Evolutionary conservation across 2,888 invertebrate species (phyloP).

Genomic region (Rhodophaea formosa): DNA sequence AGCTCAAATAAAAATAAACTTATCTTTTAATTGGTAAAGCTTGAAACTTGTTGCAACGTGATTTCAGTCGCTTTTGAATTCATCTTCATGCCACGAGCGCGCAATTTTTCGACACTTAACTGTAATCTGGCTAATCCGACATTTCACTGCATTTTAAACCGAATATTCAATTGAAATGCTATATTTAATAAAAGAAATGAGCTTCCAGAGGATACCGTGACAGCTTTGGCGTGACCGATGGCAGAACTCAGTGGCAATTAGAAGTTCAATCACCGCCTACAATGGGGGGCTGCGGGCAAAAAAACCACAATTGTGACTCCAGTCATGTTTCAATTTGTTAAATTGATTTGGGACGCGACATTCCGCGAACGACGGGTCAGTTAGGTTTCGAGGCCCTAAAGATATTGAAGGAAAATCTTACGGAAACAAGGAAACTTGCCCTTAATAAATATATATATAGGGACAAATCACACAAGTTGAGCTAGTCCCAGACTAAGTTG

Average conservation of each 20-base stretch:
- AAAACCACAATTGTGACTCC: constrained; percentile 47
- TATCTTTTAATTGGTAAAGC: no score
- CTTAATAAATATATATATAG: no score
- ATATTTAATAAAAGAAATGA: constrained; percentile 2
- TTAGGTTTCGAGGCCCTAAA: not conserved
- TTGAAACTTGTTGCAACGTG: not conserved
- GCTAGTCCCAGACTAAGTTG: no score
- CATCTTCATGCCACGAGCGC: not conserved
- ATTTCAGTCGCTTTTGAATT: not conserved
- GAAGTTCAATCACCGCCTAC: constrained; percentile 69
- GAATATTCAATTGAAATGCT: not conserved
- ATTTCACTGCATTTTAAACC: not conserved
- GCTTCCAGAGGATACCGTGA: constrained; percentile 40
- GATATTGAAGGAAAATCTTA: not conserved
- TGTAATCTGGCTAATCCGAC: constrained; percentile 1
- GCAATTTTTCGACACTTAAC: not conserved
- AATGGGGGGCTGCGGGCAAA: constrained; percentile 42
- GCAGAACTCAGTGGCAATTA: constrained; percentile 63
- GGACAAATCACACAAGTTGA: no score
- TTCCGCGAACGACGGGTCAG: constrained; percentile 2
- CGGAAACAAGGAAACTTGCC: not conserved
- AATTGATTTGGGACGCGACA: constrained; percentile 65
- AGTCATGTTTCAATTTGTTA: constrained; percentile 68
- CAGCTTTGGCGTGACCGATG: constrained; percentile 51
- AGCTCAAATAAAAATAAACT: no score